These are phyloP conservation scores for Alectura lathami DNA, from an alignment of 2,113 vertebrate species.

Conservation along the genomic window DNA sequence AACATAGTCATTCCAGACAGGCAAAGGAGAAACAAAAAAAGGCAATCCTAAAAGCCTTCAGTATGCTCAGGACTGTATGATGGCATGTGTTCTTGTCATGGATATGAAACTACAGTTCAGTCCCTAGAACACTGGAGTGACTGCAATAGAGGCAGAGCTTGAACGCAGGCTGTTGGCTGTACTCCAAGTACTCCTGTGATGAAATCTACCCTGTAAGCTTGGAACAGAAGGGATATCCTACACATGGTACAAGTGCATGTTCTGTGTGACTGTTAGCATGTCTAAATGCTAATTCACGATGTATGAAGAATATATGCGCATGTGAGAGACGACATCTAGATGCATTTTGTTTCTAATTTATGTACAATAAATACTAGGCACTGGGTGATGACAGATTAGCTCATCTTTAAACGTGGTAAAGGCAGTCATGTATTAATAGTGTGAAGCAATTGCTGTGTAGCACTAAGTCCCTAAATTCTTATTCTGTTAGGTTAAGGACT, in stretches of 20 bases:
- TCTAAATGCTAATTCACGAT: not conserved
- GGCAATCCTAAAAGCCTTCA: not conserved
- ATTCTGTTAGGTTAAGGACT: not conserved
- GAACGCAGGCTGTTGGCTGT: not conserved
- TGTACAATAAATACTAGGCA: not conserved
- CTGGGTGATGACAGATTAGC: not conserved
- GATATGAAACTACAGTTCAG: not conserved
- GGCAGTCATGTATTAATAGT: not conserved
- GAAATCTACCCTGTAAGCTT: not conserved
- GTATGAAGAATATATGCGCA: not conserved
- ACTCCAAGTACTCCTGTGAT: not conserved
- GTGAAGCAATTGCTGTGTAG: not conserved
- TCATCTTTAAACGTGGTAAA: not conserved
- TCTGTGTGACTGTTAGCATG: not conserved
- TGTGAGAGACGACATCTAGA: not conserved
- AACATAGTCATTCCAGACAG: not conserved
- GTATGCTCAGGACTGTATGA: rapidly evolving
- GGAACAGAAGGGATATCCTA: not conserved
- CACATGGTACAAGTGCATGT: not conserved
- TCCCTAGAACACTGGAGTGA: not conserved
- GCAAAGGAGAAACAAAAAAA: not conserved
- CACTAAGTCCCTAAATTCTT: not conserved
- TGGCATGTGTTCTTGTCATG: not conserved
- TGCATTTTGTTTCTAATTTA: not conserved
- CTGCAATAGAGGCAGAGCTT: not conserved